Evolutionary conservation across 37 sponge, comb jelly and placozoan species (phyloP), one percentile per base, ranked within the genome.

Genomic region (Chondrosia reniformis): DNA sequence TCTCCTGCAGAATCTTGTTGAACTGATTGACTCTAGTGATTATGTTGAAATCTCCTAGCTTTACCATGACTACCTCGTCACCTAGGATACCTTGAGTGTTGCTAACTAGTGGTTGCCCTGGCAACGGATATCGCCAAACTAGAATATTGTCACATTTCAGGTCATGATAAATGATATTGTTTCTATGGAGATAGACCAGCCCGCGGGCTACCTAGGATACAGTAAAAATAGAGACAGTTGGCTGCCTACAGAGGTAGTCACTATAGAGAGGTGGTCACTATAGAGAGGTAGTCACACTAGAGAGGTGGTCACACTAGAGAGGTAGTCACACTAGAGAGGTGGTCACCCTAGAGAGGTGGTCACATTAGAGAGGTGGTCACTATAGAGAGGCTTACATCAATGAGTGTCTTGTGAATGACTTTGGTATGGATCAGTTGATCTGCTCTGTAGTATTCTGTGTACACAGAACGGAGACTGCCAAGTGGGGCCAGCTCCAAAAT

Each of bases 1-100:
- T 85, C 25, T 77, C 67, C 1, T 69, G 72, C n/a, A 43, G 39
- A 21, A 69, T 69, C 41, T 39, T 39, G n/a, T 38, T 34, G 37
- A 69, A 41, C 0, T 24, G 15, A 0, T 41, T 41, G 4, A 86
- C 89, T 30, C 80, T 43, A 40, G 81, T 81, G 71, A 92, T 90
- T 73, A 94, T 91, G 17, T 92, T 92, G 74, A 84, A 87, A 73
- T 94, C 95, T 0, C 92, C 86, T 33, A 94, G 46, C 79, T 94
- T 94, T 34, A 94, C 83, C 21, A 40, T 24, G 44, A 83, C 78
- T 12, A 39, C 84, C 0, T 78, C 72, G 12, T 69, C 72, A 2
- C 72, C 72, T 39, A 69, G 39, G 46, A 46, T 7, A 58, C 33
- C 22, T 15, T 61, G 38, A 12, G 65, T 43, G 25, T 49, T 30